phyloP scores from a whole-genome alignment of 2,113 vertebrate species.

The Psephotus haematonotus region DNA sequence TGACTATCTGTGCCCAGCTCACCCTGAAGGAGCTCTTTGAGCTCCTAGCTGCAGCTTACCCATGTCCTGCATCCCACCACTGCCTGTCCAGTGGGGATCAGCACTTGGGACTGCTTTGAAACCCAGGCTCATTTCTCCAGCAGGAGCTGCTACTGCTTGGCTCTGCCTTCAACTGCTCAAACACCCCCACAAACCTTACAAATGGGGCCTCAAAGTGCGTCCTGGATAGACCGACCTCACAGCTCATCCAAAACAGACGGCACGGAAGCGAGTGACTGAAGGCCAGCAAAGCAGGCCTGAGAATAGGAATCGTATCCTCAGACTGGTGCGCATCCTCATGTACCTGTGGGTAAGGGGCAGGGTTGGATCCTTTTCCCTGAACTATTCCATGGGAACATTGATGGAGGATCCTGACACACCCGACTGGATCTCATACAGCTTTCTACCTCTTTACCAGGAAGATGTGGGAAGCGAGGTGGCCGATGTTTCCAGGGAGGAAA shows the following conservation, averaged over 20 bases:
- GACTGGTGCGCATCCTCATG: rapidly evolving
- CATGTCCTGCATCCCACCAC: background rate
- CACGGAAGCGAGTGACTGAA: background rate
- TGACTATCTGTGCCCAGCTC: background rate
- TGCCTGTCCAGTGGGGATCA: background rate
- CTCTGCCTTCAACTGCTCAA: background rate
- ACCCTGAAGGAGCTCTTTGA: background rate
- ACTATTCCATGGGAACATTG: background rate
- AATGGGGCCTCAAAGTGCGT: background rate
- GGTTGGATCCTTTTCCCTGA: background rate
- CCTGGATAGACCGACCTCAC: background rate
- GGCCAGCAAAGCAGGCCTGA: background rate
- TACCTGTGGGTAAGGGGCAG: background rate
- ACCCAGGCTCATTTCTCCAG: background rate
- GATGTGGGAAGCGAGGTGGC: background rate
- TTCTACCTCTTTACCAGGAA: background rate
- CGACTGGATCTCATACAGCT: background rate
- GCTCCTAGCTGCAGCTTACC: background rate
- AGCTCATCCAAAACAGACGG: background rate
- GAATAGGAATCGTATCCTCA: rapidly evolving
- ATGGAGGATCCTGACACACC: background rate
- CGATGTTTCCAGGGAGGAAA: background rate
- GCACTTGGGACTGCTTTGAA: background rate
- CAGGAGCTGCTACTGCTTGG: background rate
- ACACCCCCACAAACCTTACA: background rate